These are phyloP conservation scores for Accipiter virgatus DNA, from an alignment of 2,113 vertebrate species.

Conservation along the genomic window DNA sequence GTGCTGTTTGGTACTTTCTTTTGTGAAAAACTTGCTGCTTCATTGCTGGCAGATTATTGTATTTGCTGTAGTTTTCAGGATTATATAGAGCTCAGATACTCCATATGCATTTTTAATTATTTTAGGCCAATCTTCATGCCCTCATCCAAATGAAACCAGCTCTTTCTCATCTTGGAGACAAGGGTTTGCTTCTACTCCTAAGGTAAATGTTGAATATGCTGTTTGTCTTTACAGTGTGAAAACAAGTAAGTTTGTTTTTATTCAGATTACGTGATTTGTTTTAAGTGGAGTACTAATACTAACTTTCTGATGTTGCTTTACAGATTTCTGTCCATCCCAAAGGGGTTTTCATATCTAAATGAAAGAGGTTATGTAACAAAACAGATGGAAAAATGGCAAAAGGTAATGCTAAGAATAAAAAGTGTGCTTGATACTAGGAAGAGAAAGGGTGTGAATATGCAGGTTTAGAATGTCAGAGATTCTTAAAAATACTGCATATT, in stretches of 20 bases:
- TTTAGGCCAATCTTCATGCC: slow-evolving; percentile 96
- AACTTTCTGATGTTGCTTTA: slow-evolving; percentile 27
- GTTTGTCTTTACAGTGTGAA: background rate
- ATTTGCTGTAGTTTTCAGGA: background rate
- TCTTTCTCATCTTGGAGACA: slow-evolving; percentile 96
- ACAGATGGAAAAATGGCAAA: slow-evolving; percentile 98
- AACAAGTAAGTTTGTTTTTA: background rate
- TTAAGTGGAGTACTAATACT: background rate
- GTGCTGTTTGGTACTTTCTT: background rate
- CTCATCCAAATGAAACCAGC: slow-evolving; percentile 98
- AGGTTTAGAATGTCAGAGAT: background rate
- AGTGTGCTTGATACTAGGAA: background rate
- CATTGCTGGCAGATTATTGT: background rate
- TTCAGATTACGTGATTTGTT: background rate
- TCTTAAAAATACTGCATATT: background rate
- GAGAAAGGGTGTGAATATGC: background rate
- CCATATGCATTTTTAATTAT: background rate
- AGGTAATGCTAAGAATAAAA: slow-evolving; percentile 77
- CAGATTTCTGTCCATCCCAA: slow-evolving; percentile 98
- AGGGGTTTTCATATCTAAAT: slow-evolving; percentile 97
- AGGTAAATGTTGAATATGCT: slow-evolving; percentile 75
- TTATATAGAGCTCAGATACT: background rate
- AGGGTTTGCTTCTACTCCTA: slow-evolving; percentile 92
- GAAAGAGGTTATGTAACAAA: slow-evolving; percentile 97
- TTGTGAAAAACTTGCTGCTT: background rate